Conservation (phyloP, 2,888 invertebrate species). For the Parelbella ahira region DNA sequence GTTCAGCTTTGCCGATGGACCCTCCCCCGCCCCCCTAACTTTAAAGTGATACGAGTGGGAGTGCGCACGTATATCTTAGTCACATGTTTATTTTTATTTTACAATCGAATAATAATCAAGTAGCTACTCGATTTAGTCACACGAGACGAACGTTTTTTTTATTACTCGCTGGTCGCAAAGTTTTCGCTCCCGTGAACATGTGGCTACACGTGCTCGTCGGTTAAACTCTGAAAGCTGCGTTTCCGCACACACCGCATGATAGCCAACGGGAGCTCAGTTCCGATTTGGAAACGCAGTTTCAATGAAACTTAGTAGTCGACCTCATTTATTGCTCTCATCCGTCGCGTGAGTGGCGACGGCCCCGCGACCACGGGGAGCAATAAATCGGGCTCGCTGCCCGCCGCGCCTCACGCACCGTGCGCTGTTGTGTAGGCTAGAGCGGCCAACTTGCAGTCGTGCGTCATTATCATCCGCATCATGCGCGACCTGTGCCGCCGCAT, state of each 20-base stretch:
- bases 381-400: too few species aligned
- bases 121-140: conserved; percentile 15
- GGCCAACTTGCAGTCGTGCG: conserved; percentile 96
- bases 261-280: conserved; percentile 54
- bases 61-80: conserved; percentile 75
- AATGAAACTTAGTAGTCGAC: conserved; percentile 30
- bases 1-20: conserved; percentile 12
- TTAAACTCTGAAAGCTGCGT: conserved; percentile 67
- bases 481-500: conserved; percentile 97
- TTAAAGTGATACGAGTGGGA: conserved; percentile 40
- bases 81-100: conserved; percentile 69
- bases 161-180: conserved; percentile 23
- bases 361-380: too few species aligned
- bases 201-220: conserved; percentile 67
- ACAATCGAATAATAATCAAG: conserved; percentile 17
- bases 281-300: conserved; percentile 67
- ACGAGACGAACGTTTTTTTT: conserved; percentile 30
- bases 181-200: conserved; percentile 69
- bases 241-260: conserved; percentile 57
- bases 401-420: too few species aligned
- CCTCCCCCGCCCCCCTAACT: conserved; percentile 17
- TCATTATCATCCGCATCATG: conserved; percentile 96
- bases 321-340: conserved; percentile 47
- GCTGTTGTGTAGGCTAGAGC: conserved; percentile 95
- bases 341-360: too few species aligned